Evolutionary conservation across 2,888 invertebrate species (phyloP), one percentile per base, ranked within the genome.

Genomic region (Argynnis bischoffii): DNA sequence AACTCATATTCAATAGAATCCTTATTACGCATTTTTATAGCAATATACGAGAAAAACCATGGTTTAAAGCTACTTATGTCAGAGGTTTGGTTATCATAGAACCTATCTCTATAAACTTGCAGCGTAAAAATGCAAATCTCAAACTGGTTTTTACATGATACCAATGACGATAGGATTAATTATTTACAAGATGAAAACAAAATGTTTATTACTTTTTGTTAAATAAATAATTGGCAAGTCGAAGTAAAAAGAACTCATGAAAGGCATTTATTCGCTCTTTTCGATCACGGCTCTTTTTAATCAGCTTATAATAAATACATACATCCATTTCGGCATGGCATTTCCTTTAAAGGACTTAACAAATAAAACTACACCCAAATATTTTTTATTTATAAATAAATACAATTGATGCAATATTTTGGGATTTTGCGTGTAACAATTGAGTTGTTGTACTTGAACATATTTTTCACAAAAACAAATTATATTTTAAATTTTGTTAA

Each of bases 181-280:
- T 31, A 66, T 66, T 66, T 47, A 50, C 63, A 66, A 59, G 48
- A 57, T 61, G 56, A 67, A 67, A 64, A 70, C 60, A 67, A 70
- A 59, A 54, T 55, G 15, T 0, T 18, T 51, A 8, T 50, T 15
- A 2, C 31, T 35, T 16, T 31, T n/a, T 18, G 2, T 16, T 31
- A 18, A 59, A 59, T 35, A 41, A 47, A 54, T 55, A 60, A 60
- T 50, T 48, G 35, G 26, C 66, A 66, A 66, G 55, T 48, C 60
- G 47, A 55, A 16, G 47, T 26, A 41, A 8, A 11, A 11, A 26
- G 18, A 46, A 26, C 51, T 59, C 31, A 53, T 59, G 26, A 47
- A 54, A 47, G 53, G 18, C 31, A 47, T 56, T 18, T 35, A n/a
- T 55, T 50, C 35, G 55, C 50, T 18, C 31, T 56, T 50, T 50